phyloP scores from a whole-genome alignment of 2,113 vertebrate species.

The Nansenia antarctica region DNA sequence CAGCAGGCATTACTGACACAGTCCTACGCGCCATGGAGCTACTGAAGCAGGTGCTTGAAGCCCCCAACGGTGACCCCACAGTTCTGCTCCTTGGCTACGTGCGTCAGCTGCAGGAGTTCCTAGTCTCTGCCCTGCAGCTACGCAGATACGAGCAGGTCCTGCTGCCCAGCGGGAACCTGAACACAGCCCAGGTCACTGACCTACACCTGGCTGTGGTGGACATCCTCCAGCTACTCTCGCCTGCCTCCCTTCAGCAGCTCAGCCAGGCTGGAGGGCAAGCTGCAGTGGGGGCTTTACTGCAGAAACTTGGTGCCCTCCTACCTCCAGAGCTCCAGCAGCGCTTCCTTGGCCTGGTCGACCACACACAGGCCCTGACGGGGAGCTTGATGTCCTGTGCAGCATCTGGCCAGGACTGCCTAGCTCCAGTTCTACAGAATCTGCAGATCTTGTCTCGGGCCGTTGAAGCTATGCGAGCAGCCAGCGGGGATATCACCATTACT shows the following conservation, averaged over 20 bases:
- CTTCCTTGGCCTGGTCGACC: constrained; percentile 41
- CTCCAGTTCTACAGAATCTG: constrained; percentile 56
- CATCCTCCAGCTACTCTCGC: constrained; percentile 54
- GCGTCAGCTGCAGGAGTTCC: constrained; percentile 56
- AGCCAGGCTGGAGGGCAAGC: constrained; percentile 42
- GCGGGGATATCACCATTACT: constrained; percentile 26
- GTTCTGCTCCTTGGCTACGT: constrained; percentile 54
- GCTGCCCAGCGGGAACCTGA: constrained; percentile 39
- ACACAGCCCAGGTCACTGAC: constrained; percentile 35
- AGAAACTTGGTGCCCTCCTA: constrained; percentile 49
- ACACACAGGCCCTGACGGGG: constrained; percentile 53
- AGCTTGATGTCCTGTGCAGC: constrained; percentile 42
- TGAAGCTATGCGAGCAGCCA: constrained; percentile 24
- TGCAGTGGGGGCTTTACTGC: constrained; percentile 45
- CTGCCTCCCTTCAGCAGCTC: constrained; percentile 48
- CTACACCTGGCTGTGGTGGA: constrained; percentile 37
- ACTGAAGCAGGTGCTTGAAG: constrained; percentile 45
- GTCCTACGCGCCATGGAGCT: constrained; percentile 57
- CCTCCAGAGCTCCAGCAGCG: constrained; percentile 42
- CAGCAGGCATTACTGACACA: constrained; percentile 47
- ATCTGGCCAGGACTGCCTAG: constrained; percentile 50
- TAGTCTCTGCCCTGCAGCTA: constrained; percentile 44
- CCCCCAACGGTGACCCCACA: constrained; percentile 49
- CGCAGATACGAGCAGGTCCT: constrained; percentile 25
- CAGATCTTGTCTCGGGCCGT: constrained; percentile 51